Base-by-base conservation (phyloP, 2,797 vertebrate species). In the Gastrophryne carolinensis region DNA sequence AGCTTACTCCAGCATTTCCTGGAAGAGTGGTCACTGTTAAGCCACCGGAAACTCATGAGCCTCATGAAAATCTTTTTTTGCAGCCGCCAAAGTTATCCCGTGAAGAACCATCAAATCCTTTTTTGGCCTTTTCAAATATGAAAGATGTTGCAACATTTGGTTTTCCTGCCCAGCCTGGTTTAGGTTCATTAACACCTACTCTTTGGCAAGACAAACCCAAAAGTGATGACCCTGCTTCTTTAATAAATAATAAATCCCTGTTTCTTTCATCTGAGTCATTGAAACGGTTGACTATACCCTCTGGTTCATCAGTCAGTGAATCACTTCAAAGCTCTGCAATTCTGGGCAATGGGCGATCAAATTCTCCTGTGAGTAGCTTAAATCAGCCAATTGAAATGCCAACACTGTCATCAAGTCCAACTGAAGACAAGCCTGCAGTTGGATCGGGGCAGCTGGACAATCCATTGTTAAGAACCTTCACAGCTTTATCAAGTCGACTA, bases 11-110 rank as follows among this genome's bases (percentile, higher is more conserved):
- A 70, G 87, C 93, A 69, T 99, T 98, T 85, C 89, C 94, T 58
- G 88, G 90, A 79, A 88, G 87, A 75, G 84, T 94, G 56, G 89
- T 96, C 49, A 89, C 85, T 81, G 82, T 89, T 87, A 92, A 90
- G 68, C 82, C 88, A 81, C 75, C 93, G 78, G 94, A 98, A 79
- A 91, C 81, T 86, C 97, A 99, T 52, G 94, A 98, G 79, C 91
- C 81, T 86, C 97, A 99, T 52, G 93, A 98, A 90, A 99, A 99
- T 89, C 89, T 99, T 78, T 99, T 99, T 89, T 90, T 99, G 79
- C 96, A 97, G 79, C 90, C 92, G 58, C 93, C 97, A 47, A 96
- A 97, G 75, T 80, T 92, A 3, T 92, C 91, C 53, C 86, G 91
- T 80, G 91, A 92, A 84, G 95, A 98, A 75, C 91, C 96, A 63